Base-by-base conservation (phyloP, 2,113 vertebrate genomes). In the Columba livia region DNA sequence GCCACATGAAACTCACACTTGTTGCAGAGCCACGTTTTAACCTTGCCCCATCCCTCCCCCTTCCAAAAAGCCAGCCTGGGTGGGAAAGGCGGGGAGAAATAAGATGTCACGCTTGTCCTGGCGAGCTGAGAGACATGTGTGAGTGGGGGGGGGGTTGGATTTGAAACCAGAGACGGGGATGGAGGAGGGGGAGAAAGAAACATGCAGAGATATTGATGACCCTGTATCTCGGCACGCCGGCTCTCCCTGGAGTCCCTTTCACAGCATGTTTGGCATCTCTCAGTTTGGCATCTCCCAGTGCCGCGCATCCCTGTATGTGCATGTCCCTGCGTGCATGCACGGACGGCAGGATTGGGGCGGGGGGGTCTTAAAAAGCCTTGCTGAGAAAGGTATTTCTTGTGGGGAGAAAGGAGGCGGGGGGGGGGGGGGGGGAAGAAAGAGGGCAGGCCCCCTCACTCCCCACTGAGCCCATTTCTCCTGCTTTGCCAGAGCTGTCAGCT, bases 391-490 rank as follows among this genome's bases (percentile, higher is more conserved):
- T 98, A 98, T 98, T 98, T 98, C 97, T 98, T 97, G 88, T 84
- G 88, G 96, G 97, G 96, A 98, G 60, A 95, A 82, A 94, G 93
- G 72, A 47, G 18, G 21, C n/a, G 64, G 32, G 72, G 51, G 18
- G 21, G 42, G 64, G n/a, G 71, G 54, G 48, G 36, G 71, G 54
- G 47, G 31, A 2, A 82, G 93, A 98, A 97, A 97, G 95, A 97
- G 97, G 96, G 93, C 91, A 97, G 97, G 95, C 97, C 97, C 97
- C 96, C 95, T 97, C 93, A 77, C 98, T 98, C 97, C 98, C 98
- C 98, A 98, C 98, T 97, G 98, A 98, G 98, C 97, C 98, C 97
- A 98, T 98, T 98, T 98, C 98, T 98, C 97, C 97, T 98, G 97
- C 98, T 98, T 98, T 98, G 91, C 98, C 87, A 47, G 74, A 98